Conservation (phyloP, 2,888 invertebrate genomes). For the Hypsopygia costalis region DNA sequence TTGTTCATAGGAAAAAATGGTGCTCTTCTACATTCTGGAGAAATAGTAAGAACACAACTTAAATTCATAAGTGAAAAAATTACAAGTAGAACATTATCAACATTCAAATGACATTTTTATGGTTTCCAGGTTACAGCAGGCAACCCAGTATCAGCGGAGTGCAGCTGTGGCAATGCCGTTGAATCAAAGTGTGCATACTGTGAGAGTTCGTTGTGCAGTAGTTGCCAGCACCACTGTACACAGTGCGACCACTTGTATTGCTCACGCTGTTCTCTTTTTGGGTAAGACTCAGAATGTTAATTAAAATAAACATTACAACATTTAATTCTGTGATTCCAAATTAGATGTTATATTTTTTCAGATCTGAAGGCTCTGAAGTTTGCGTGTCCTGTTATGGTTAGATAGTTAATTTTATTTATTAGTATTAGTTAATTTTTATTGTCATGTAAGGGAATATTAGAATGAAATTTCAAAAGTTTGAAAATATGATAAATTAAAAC, state of each 20-base stretch:
- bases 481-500: not conserved
- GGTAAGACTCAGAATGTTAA: constrained; percentile 41
- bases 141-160: constrained; percentile 13
- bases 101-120: too few species aligned
- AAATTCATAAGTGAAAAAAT: too few species aligned
- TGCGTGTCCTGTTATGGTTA: constrained; percentile 66
- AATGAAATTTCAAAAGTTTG: constrained; percentile 3
- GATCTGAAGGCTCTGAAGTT: constrained; percentile 50
- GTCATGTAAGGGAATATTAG: constrained; percentile 7
- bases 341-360: constrained; percentile 45
- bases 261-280: constrained; percentile 43
- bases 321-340: too few species aligned
- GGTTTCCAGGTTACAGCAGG: too few species aligned
- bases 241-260: constrained; percentile 44
- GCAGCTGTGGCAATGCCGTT: constrained; percentile 31
- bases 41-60: constrained; percentile 39
- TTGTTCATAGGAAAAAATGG: constrained; percentile 61
- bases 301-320: too few species aligned
- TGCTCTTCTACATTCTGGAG: constrained; percentile 43
- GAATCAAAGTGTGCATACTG: constrained; percentile 53
- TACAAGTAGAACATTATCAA: too few species aligned
- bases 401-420: constrained; percentile 3
- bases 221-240: constrained; percentile 42
- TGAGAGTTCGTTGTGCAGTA: constrained; percentile 42
- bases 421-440: not conserved